Base-by-base conservation (phyloP, 2,888 invertebrate genomes). In the Pyralis farinalis region DNA sequence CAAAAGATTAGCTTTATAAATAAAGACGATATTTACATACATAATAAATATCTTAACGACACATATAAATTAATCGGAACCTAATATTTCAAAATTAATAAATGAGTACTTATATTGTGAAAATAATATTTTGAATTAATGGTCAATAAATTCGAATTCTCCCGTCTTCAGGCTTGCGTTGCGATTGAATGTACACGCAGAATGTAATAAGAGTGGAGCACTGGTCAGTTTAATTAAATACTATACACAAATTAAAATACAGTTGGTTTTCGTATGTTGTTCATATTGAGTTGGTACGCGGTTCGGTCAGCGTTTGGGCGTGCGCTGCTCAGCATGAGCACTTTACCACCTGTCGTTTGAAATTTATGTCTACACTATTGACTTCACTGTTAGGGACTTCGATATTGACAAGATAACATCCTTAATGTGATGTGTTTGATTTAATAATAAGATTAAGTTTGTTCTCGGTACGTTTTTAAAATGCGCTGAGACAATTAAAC, bases 401-500 rank as follows among this genome's bases (percentile, higher is more conserved):
- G 87, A 88, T 88, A 88, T 87, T 88, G 87, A 88, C 87, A 87
- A 86, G 87, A 86, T 87, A 88, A 88, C 89, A 89, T 86, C 88
- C 88, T 87, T 90, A 90, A 90, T 90, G 88, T 90, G 89, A 90
- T 90, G 88, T 85, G 89, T 89, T 88, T 89, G 89, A 90, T 90
- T 90, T 89, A 90, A 90, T 90, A 90, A 87, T 81, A 85, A 87
- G 88, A 89, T 89, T 87, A 79, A 77, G 73, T 76, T 81, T 74
- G 77, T 82, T 64, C 69, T 63, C 69, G 63, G 69, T 69, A 67
- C 56, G 69, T 70, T 80, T 70, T 76, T 71, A 61, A 55, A 65
- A 68, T 66, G 66, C 58, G 65, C 66, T 64, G 65, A 74, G 54
- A 73, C 75, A 76, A 81, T 83, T 74, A 72, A 70, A 68, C 68